A percentile compares a stretch with the other conserved stretches of the same genome.
Evolutionary conservation across 2,113 vertebrate species (phyloP).

Genomic region (Cottus gobio): DNA sequence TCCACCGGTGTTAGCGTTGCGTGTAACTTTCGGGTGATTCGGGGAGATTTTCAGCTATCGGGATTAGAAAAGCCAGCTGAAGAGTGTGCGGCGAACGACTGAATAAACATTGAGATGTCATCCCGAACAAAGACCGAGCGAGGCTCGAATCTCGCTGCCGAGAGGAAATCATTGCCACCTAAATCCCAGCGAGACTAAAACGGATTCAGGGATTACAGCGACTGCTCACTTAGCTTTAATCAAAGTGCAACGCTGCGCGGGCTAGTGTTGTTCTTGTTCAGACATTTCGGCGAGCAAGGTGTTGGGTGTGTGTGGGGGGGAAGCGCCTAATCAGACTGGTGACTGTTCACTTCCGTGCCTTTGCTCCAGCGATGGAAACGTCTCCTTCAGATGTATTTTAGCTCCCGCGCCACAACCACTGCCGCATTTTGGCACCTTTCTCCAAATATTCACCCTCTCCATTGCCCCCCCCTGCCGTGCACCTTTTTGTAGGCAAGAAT

Average conservation of each 20-base stretch:
- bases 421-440: background rate
- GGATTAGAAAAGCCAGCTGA: slow-evolving; percentile 23
- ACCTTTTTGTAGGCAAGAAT: slow-evolving; percentile 33
- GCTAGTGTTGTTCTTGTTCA: slow-evolving; percentile 56
- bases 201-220: slow-evolving; percentile 74
- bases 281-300: slow-evolving; percentile 51
- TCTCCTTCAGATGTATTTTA: slow-evolving; percentile 19
- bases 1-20: background rate
- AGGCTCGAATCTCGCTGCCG: slow-evolving; percentile 58
- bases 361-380: slow-evolving; percentile 30
- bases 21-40: slow-evolving; percentile 35
- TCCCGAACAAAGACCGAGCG: slow-evolving; percentile 55
- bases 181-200: slow-evolving; percentile 74
- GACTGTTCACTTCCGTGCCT: slow-evolving; percentile 40
- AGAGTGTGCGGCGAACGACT: slow-evolving; percentile 31
- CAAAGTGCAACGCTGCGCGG: slow-evolving; percentile 68
- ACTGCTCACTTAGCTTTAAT: slow-evolving; percentile 77
- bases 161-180: slow-evolving; percentile 73
- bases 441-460: slow-evolving; percentile 37
- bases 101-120: slow-evolving; percentile 67
- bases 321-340: slow-evolving; percentile 39
- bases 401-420: background rate
- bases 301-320: too few species aligned
- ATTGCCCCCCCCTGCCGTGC: slow-evolving; percentile 23
- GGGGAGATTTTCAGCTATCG: slow-evolving; percentile 37